A percentile compares a stretch with the other conserved stretches of the same genome.
Evolutionary conservation across 2,888 invertebrate species (phyloP).

Genomic region (Zelleria hepariella): DNA sequence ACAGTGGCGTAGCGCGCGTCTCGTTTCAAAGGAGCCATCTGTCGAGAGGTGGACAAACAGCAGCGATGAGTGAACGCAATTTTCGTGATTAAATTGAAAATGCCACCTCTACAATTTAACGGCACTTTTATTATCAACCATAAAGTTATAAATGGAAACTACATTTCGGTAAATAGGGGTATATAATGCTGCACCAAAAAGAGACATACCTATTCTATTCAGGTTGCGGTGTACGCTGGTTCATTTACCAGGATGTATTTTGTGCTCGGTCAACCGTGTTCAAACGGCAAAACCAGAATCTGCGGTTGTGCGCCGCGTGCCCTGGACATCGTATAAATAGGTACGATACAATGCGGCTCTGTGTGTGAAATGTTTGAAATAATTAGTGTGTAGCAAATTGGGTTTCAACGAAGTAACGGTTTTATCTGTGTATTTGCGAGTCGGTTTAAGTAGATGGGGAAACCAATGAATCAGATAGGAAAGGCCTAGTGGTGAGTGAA

Average conservation of each 20-base stretch:
- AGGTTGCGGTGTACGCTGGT: constrained; percentile 47
- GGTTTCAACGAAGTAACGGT: neutral
- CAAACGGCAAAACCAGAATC: constrained; percentile 53
- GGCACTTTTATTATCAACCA: neutral
- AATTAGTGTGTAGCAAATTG: neutral
- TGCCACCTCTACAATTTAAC: constrained; percentile 19
- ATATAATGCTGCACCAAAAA: neutral
- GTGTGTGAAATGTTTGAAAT: neutral
- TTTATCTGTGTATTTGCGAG: neutral
- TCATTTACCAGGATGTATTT: constrained; percentile 32
- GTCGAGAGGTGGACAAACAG: constrained; percentile 57
- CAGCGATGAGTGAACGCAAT: constrained; percentile 37
- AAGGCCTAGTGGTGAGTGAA: neutral
- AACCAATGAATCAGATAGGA: neutral
- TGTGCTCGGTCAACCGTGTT: constrained; percentile 39
- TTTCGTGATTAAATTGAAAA: constrained; percentile 67
- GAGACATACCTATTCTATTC: constrained; percentile 42
- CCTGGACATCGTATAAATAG: neutral
- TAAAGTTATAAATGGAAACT: neutral
- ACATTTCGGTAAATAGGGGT: neutral
- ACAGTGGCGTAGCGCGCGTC: constrained; percentile 19
- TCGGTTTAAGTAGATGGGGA: neutral
- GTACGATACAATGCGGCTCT: neutral
- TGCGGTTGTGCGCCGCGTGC: constrained; percentile 32
- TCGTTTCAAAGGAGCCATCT: constrained; percentile 58